Evolutionary conservation across 37 sponge, comb jelly and placozoan species (phyloP), one percentile per base, ranked within the genome.

Genomic region (Oscarella lobularis): DNA sequence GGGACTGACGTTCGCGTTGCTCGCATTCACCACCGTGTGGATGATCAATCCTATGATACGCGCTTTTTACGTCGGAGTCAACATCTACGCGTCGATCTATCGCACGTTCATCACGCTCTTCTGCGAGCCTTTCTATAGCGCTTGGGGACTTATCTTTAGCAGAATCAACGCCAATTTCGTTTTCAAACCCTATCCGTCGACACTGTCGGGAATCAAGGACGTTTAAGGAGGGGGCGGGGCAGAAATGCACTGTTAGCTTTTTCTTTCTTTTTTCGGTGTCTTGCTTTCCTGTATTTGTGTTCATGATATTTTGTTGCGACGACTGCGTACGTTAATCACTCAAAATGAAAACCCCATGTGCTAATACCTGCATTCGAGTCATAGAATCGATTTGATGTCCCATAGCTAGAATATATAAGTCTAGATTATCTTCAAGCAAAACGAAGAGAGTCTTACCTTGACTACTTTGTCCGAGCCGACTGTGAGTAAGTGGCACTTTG

Each of bases 371-470:
- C n/a, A n/a, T n/a, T n/a, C n/a, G n/a, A n/a, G n/a, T n/a, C n/a
- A n/a, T n/a, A n/a, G n/a, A n/a, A n/a, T n/a, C n/a, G n/a, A n/a
- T n/a, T n/a, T n/a, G n/a, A n/a, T n/a, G n/a, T n/a, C n/a, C n/a
- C n/a, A n/a, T n/a, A n/a, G n/a, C n/a, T n/a, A n/a, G n/a, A n/a
- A n/a, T n/a, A n/a, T n/a, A n/a, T n/a, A n/a, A n/a, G n/a, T n/a
- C n/a, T n/a, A n/a, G n/a, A n/a, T n/a, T n/a, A n/a, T n/a, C n/a
- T n/a, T n/a, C n/a, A n/a, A n/a, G n/a, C n/a, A n/a, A n/a, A n/a
- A n/a, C n/a, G n/a, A n/a, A n/a, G n/a, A n/a, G n/a, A n/a, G n/a
- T 36, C 75, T 77, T 31, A 89, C 90, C 65, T 70, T 82, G 35
- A 89, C 76, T 6, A 39, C 33, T 40, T 85, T 79, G 41, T 89